A percentile compares a stretch with the other conserved stretches of the same genome.
Evolutionary conservation across 2,113 vertebrate species (phyloP).

Genomic region (Ondatra zibethicus): DNA sequence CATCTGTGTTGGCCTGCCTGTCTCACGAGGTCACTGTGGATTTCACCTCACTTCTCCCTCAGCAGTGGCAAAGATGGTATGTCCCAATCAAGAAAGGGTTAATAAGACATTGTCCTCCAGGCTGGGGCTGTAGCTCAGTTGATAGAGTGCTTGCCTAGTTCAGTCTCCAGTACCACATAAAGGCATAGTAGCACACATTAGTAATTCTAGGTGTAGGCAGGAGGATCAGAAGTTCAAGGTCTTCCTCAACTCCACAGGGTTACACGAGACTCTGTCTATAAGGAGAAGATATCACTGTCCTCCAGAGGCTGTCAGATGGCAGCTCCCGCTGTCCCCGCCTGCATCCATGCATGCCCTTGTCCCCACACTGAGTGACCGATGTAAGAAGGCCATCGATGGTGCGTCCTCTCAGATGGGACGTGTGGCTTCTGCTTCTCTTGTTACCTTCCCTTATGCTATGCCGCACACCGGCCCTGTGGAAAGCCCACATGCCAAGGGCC

Average conservation of each 20-base stretch:
- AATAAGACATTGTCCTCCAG: not conserved
- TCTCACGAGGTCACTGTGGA: not conserved
- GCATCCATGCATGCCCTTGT: not conserved
- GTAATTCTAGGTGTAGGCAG: not conserved
- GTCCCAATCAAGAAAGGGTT: not conserved
- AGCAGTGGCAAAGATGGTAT: not conserved
- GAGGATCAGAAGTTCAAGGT: not conserved
- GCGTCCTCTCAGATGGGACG: not conserved
- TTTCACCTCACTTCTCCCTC: not conserved
- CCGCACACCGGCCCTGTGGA: not conserved
- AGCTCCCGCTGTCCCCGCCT: not conserved
- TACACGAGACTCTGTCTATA: not conserved
- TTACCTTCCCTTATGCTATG: not conserved
- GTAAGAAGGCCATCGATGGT: not conserved
- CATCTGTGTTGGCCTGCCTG: not conserved
- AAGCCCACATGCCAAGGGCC: not conserved
- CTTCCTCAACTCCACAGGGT: not conserved
- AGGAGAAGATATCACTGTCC: not conserved
- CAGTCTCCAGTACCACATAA: not conserved
- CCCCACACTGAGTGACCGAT: not conserved
- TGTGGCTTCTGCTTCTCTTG: not conserved
- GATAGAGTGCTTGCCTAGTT: not conserved
- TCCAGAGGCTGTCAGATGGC: not conserved
- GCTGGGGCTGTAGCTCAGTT: not conserved
- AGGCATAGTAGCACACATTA: not conserved